A percentile compares a stretch with the other conserved stretches of the same genome.
Evolutionary conservation across 2,888 invertebrate species (phyloP).

Genomic region (Eurytoma adleriae): DNA sequence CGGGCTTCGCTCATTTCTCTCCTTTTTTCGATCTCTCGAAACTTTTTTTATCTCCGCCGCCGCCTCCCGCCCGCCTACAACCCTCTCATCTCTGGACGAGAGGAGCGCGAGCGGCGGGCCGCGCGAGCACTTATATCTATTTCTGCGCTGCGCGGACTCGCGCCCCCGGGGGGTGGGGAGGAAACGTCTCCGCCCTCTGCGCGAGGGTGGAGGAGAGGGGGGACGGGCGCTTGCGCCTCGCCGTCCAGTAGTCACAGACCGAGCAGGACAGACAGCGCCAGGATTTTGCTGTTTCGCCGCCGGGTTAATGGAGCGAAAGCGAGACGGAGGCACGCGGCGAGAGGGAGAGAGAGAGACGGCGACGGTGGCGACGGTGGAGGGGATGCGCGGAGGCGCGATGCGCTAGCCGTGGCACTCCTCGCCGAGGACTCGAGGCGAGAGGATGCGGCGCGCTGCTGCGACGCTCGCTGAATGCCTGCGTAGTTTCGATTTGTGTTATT

Average conservation of each 20-base stretch:
- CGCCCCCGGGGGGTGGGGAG: slow-evolving; percentile 33
- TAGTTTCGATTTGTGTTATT: neutral
- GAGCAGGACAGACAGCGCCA: slow-evolving; percentile 50
- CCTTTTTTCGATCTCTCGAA: slow-evolving; percentile 50
- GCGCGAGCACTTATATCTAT: slow-evolving; percentile 27
- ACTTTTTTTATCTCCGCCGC: slow-evolving; percentile 53
- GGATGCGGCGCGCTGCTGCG: neutral
- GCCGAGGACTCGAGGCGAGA: slow-evolving; percentile 60
- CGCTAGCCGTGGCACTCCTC: slow-evolving; percentile 63
- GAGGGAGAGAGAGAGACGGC: neutral
- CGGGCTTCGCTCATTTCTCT: slow-evolving; percentile 27
- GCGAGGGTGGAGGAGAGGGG: neutral
- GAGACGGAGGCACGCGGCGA: slow-evolving; percentile 35
- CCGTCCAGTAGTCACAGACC: slow-evolving; percentile 53
- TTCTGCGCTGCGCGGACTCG: slow-evolving; percentile 3
- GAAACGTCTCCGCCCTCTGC: neutral
- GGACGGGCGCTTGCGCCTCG: slow-evolving; percentile 53
- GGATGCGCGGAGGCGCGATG: slow-evolving; percentile 18
- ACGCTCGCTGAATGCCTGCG: neutral
- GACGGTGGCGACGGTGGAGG: slow-evolving; percentile 4
- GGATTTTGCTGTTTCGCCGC: slow-evolving; percentile 41
- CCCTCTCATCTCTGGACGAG: slow-evolving; percentile 34
- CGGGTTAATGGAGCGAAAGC: slow-evolving; percentile 54
- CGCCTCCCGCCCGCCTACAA: neutral
- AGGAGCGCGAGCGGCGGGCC: neutral